A percentile compares a stretch with the other conserved stretches of the same genome.
Conservation (phyloP, 2,888 invertebrate genomes). For the Acleris cristana region DNA sequence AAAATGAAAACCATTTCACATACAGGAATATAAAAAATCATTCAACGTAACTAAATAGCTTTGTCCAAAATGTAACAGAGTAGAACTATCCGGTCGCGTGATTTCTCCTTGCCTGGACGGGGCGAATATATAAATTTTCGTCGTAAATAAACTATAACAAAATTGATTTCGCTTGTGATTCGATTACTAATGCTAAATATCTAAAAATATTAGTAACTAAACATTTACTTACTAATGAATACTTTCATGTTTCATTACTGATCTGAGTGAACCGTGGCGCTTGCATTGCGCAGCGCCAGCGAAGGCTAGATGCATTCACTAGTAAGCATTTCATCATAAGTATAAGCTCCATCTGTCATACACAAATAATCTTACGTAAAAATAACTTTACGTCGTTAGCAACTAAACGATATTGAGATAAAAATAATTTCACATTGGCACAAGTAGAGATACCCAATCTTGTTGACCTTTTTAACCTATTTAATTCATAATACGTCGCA, state of each 20-base stretch:
- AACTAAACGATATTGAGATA: constrained; percentile 36
- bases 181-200: constrained; percentile 30
- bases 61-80: constrained; percentile 37
- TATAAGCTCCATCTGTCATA: constrained; percentile 27
- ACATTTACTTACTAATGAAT: constrained; percentile 31
- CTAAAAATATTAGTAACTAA: constrained; percentile 35
- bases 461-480: constrained; percentile 33
- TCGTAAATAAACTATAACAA: constrained; percentile 34
- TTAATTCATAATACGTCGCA: neutral
- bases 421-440: constrained; percentile 33
- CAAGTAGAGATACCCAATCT: constrained; percentile 30
- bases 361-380: constrained; percentile 30
- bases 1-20: constrained; percentile 81
- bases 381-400: constrained; percentile 34
- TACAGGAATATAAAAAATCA: constrained; percentile 71
- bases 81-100: constrained; percentile 40
- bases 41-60: constrained; percentile 51
- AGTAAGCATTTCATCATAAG: constrained; percentile 32
- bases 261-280: neutral
- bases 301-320: constrained; percentile 20
- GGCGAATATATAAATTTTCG: constrained; percentile 22
- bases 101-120: constrained; percentile 26
- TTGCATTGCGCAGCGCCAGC: neutral
- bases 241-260: constrained; percentile 21
- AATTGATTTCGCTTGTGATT: constrained; percentile 36